phyloP scores from a whole-genome alignment of 1,140 invertebrate species.

The Achatina immaculata region DNA sequence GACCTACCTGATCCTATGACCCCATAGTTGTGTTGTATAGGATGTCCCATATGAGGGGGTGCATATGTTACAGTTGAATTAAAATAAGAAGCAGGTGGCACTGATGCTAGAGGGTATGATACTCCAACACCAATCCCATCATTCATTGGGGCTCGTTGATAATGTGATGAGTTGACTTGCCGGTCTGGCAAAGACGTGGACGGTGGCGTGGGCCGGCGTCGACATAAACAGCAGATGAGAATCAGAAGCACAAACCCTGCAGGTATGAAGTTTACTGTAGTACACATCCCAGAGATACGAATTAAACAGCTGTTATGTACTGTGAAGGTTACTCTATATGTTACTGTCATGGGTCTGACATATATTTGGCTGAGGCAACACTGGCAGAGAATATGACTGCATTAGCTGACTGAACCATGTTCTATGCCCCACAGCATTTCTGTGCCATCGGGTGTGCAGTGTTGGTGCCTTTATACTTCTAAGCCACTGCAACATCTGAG shows the following conservation, averaged over 20 bases:
- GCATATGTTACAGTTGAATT: background rate
- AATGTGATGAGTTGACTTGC: conserved; percentile 1
- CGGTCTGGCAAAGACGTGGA: background rate
- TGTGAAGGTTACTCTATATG: too few relatives aligned
- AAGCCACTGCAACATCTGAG: too few relatives aligned
- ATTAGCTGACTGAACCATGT: too few relatives aligned
- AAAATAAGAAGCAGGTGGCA: background rate
- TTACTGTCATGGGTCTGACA: too few relatives aligned
- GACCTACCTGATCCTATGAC: conserved; percentile 18
- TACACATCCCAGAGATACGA: too few relatives aligned
- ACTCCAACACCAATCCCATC: conserved; percentile 15
- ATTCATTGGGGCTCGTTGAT: conserved; percentile 22
- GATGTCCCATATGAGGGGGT: conserved; percentile 16
- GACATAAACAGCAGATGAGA: conserved; percentile 28
- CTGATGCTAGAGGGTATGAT: conserved; percentile 15
- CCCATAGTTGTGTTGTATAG: conserved; percentile 16
- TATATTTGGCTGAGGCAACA: too few relatives aligned
- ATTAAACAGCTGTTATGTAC: too few relatives aligned
- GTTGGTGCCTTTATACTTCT: too few relatives aligned
- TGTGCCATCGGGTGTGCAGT: too few relatives aligned
- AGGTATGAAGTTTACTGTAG: background rate
- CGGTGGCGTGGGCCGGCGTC: background rate
- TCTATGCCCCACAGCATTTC: too few relatives aligned
- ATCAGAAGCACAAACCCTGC: conserved; percentile 20
- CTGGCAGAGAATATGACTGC: too few relatives aligned